Evolutionary conservation across 2,888 invertebrate species (phyloP), one percentile per base, ranked within the genome.

Genomic region (Drosophila sordidapex): DNA sequence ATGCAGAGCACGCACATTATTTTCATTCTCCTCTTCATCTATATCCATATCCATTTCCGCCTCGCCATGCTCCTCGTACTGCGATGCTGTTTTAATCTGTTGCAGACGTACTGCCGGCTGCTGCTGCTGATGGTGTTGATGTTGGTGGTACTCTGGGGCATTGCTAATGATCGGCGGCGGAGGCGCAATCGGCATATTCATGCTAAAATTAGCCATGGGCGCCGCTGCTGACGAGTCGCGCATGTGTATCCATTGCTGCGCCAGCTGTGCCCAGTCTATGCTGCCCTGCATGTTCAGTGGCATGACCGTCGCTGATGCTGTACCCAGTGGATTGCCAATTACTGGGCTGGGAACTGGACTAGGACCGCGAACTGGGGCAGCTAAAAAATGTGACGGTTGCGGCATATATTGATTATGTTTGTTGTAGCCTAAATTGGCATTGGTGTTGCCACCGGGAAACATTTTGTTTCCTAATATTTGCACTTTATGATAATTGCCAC

Each of bases 231-330:
- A 94, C 43, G 94, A 94, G 64, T 92, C 92, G 31, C 98, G 97
- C 98, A 98, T 98, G 92, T 97, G 97, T 83, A 99, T 99, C 99
- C 99, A 99, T 95, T 99, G 98, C 92, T 99, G 98, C 33, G 99
- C 99, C 89, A 99, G 94, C 36, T 97, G 96, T 15, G 98, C 99
- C 99, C 99, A 99, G 93, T 99, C 99, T 70, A 99, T 98, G 93
- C 96, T 29, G 11, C 83, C 88, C n/a, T 82, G 86, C 67, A 85
- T 74, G n/a, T 69, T 86, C 4, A 88, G 11, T 13, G 83, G 88
- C 71, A 82, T 75, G 15, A 53, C 68, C 25, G 79, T 36, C n/a
- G 71, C 18, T 3, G 54, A 49, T 29, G 72, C 27, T 18, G 66
- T 21, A 15, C 59, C 46, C 1, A 81, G 18, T 18, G 63, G 43